Conservation (phyloP, 2,113 vertebrate genomes). For the Ahaetulla prasina region DNA sequence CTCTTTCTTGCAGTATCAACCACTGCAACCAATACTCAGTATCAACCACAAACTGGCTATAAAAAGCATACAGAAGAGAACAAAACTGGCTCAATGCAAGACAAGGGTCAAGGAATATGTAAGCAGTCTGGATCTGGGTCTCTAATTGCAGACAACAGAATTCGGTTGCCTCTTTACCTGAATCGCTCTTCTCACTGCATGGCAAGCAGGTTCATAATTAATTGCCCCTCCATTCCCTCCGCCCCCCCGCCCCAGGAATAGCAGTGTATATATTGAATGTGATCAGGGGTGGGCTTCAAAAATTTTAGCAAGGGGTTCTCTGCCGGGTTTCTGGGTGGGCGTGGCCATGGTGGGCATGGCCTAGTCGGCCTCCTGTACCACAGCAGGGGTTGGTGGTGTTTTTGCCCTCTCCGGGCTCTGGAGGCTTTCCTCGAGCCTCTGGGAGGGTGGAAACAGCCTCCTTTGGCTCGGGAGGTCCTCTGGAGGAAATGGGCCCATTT, state of each 20-base stretch:
- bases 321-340: too few relatives aligned
- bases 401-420: too few relatives aligned
- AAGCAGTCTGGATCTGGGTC: background rate
- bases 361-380: too few relatives aligned
- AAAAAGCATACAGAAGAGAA: background rate
- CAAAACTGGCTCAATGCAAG: background rate
- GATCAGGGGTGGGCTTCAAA: background rate
- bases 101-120: background rate
- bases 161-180: background rate
- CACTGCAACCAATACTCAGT: background rate
- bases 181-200: background rate
- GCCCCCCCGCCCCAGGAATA: background rate
- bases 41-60: background rate
- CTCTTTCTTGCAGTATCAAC: background rate
- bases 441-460: too few relatives aligned
- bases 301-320: too few relatives aligned
- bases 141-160: background rate
- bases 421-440: too few relatives aligned
- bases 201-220: background rate
- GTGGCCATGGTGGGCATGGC: too few relatives aligned
- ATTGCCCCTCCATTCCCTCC: background rate
- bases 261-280: background rate
- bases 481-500: too few relatives aligned
- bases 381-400: too few relatives aligned
- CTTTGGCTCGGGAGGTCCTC: too few relatives aligned